A percentile compares a stretch with the other conserved stretches of the same genome.
phyloP scores from a whole-genome alignment of 2,797 vertebrate genomes.

The Cebuella pygmaea region DNA sequence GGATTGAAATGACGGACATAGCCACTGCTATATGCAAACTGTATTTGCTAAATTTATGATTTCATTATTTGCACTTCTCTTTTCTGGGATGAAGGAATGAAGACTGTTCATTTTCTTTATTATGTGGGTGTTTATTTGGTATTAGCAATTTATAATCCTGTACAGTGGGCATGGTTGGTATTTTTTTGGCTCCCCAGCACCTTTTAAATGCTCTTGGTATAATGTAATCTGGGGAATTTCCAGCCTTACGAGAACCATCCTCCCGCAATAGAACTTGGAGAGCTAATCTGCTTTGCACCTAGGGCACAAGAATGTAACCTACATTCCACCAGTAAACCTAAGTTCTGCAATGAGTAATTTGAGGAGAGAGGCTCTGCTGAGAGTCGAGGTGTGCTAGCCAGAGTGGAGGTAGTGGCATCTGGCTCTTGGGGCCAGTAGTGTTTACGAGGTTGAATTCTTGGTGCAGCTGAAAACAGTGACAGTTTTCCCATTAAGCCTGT shows the following conservation, averaged over 20 bases:
- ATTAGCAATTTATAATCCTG: neutral
- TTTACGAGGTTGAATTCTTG: neutral
- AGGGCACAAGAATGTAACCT: neutral
- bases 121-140: neutral
- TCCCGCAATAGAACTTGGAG: neutral
- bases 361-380: neutral
- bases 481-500: neutral
- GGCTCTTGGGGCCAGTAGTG: fast-evolving
- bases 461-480: neutral
- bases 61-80: neutral
- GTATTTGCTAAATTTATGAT: neutral
- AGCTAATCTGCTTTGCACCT: neutral
- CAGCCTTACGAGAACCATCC: neutral
- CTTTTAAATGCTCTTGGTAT: neutral
- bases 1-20: neutral
- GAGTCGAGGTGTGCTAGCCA: neutral
- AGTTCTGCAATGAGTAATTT: neutral
- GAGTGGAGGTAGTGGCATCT: too few species aligned
- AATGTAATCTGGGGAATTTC: neutral
- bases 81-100: neutral
- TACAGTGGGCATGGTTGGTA: neutral
- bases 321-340: neutral
- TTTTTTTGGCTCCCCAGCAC: neutral
- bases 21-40: neutral
- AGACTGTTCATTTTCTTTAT: neutral